These are phyloP conservation scores for Germaria angustata DNA, from an alignment of 2,888 invertebrate genomes.

Conservation along the genomic window DNA sequence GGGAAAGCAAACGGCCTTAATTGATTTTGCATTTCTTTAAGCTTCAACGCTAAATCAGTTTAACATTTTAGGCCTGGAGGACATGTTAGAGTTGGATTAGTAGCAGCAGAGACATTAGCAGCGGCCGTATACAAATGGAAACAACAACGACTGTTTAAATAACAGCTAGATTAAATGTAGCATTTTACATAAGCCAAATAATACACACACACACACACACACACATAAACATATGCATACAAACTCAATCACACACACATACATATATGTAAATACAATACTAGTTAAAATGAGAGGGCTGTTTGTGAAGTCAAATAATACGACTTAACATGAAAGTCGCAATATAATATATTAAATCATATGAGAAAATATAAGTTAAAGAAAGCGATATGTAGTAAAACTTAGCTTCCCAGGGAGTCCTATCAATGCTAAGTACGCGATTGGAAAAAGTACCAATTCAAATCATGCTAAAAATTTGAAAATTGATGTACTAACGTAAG, in stretches of 20 bases:
- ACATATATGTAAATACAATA: not conserved
- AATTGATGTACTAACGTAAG: too few species aligned
- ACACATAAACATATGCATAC: not conserved
- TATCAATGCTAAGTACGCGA: too few species aligned
- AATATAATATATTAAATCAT: too few species aligned
- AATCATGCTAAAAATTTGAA: too few species aligned
- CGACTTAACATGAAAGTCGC: too few species aligned
- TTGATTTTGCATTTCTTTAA: constrained; percentile 75
- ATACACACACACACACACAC: not conserved
- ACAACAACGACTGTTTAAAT: constrained; percentile 7
- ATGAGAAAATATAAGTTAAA: too few species aligned
- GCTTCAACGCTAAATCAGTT: constrained; percentile 69
- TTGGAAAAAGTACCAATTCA: too few species aligned
- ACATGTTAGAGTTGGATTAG: constrained; percentile 66
- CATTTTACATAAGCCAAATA: constrained; percentile 31
- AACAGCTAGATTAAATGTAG: constrained; percentile 46
- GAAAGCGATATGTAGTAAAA: too few species aligned
- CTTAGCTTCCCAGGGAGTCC: too few species aligned
- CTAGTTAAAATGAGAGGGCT: not conserved
- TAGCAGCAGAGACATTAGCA: constrained; percentile 43
- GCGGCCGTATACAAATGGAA: constrained; percentile 14
- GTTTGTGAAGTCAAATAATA: not conserved
- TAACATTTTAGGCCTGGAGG: constrained; percentile 67
- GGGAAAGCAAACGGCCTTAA: constrained; percentile 72
- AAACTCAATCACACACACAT: not conserved